These are phyloP conservation scores for Hyperoodon ampullatus DNA, from an alignment of 2,113 vertebrate species.

Conservation along the genomic window DNA sequence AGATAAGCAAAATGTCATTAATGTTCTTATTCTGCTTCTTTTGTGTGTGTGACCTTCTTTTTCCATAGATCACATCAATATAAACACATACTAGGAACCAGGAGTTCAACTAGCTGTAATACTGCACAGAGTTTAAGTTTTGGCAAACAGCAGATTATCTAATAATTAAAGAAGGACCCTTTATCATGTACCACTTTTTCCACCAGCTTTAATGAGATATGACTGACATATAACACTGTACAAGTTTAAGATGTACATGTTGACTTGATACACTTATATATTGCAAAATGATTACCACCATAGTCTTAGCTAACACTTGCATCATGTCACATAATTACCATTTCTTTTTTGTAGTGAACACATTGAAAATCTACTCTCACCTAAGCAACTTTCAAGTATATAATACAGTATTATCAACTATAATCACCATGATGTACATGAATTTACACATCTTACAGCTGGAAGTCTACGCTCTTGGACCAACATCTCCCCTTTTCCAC, in stretches of 20 bases:
- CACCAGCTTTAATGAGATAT: not conserved
- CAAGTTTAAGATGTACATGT: not conserved
- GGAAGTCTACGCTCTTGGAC: not conserved
- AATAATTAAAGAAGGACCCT: not conserved
- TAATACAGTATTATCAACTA: not conserved
- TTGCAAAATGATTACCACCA: not conserved
- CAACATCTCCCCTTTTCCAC: not conserved
- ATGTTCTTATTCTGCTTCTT: not conserved
- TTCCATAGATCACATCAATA: not conserved
- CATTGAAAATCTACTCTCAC: not conserved
- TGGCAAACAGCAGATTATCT: not conserved
- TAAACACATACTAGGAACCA: not conserved
- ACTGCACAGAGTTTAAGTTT: not conserved
- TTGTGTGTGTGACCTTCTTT: not conserved
- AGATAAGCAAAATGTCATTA: not conserved
- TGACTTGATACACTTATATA: not conserved
- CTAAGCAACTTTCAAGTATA: not conserved
- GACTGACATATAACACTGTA: not conserved
- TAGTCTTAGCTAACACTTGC: not conserved
- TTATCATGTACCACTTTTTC: not conserved
- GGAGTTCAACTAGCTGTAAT: not conserved
- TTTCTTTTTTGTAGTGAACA: not conserved
- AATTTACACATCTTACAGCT: not conserved
- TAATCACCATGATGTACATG: not conserved
- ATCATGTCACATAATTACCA: not conserved